Evolutionary conservation across 2,113 vertebrate species (phyloP).

Genomic region (Dryoscopus gambensis): DNA sequence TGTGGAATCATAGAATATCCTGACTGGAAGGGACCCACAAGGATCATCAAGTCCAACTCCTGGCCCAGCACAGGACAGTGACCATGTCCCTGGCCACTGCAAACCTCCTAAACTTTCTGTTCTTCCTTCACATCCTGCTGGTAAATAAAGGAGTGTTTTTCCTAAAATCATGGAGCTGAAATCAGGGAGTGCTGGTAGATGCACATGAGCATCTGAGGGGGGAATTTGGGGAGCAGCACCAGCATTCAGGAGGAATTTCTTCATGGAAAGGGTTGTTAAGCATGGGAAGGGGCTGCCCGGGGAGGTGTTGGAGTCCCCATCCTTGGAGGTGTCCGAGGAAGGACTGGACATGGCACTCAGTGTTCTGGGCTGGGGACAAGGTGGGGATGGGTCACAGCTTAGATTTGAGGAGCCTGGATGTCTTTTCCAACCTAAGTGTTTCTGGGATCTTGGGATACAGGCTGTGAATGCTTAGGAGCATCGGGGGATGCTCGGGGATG

Average conservation of each 20-base stretch:
- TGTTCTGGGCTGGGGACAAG: not conserved
- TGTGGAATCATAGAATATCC: not conserved
- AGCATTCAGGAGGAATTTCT: not conserved
- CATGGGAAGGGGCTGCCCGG: not conserved
- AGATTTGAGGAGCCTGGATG: not conserved
- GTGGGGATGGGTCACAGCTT: not conserved
- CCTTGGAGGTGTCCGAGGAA: not conserved
- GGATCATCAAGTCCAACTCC: not conserved
- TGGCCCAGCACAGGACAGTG: not conserved
- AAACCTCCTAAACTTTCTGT: not conserved
- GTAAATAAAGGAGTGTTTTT: not conserved
- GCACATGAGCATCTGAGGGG: not conserved
- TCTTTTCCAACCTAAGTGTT: accelerated
- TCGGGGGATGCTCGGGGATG: not conserved
- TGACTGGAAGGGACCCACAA: not conserved
- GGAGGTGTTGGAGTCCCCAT: not conserved
- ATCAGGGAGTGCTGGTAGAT: not conserved
- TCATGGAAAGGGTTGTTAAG: not conserved
- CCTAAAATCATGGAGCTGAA: not conserved
- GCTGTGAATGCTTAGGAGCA: not conserved
- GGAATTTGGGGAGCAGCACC: not conserved
- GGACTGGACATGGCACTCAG: accelerated
- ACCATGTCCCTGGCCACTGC: not conserved
- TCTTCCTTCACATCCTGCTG: not conserved
- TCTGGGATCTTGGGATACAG: accelerated